A percentile compares a stretch with the other conserved stretches of the same genome.
Evolutionary conservation across 2,888 invertebrate genomes (phyloP).

Genomic region (Choreutis nemorana): DNA sequence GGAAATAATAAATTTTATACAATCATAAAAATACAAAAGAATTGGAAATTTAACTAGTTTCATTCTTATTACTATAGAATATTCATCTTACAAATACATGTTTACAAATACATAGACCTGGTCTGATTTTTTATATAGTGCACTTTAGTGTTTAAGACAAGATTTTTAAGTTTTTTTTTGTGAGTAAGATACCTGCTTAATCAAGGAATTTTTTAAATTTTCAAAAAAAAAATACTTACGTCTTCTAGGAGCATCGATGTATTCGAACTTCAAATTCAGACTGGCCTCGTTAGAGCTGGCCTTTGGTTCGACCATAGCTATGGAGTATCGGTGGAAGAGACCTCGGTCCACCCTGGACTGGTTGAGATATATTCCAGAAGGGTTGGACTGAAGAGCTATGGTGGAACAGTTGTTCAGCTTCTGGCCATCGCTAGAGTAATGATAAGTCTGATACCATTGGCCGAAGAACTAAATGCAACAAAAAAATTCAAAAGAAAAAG

Average conservation of each 20-base stretch:
- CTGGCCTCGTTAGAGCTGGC: conserved; percentile 22
- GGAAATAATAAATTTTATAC: not conserved
- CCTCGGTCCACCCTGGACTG: conserved; percentile 40
- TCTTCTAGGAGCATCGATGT: conserved; percentile 37
- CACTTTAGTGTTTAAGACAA: too few species aligned
- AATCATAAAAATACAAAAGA: too few species aligned
- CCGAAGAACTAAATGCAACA: conserved; percentile 31
- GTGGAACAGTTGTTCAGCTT: conserved; percentile 38
- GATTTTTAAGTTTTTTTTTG: too few species aligned
- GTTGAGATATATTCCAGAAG: conserved; percentile 33
- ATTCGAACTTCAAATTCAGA: conserved; percentile 29
- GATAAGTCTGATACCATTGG: conserved; percentile 44
- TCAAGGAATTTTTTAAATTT: not conserved
- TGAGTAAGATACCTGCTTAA: not conserved
- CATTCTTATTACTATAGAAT: too few species aligned
- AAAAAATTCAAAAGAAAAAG: conserved; percentile 2
- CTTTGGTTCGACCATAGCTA: conserved; percentile 27
- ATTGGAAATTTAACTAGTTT: too few species aligned
- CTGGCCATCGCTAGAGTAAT: conserved; percentile 40
- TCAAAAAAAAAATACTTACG: conserved; percentile 22
- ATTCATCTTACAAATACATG: too few species aligned
- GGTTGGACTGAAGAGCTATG: conserved; percentile 24
- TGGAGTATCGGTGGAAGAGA: conserved; percentile 38
- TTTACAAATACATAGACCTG: too few species aligned
- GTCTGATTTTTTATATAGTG: too few species aligned